Conservation (phyloP, 2,113 vertebrate species). For the Amblyornis subalaris region DNA sequence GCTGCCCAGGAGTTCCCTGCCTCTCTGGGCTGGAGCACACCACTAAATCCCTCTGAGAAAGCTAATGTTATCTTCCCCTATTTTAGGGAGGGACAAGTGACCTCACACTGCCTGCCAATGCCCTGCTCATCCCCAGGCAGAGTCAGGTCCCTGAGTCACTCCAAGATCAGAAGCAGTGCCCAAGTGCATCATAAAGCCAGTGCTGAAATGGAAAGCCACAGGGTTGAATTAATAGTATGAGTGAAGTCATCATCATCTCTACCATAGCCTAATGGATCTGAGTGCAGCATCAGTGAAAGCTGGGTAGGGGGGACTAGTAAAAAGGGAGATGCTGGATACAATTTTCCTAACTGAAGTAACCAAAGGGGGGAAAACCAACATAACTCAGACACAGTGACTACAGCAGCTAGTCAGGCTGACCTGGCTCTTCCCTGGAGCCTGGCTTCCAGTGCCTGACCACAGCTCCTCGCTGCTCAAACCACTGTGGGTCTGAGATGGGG, state of each 20-base stretch:
- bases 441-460: not conserved
- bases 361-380: not conserved
- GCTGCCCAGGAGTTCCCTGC: rapidly evolving
- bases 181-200: rapidly evolving
- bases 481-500: not conserved
- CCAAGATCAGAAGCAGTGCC: not conserved
- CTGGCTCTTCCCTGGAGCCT: not conserved
- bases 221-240: not conserved
- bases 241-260: not conserved
- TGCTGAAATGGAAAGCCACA: not conserved
- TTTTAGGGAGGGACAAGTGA: not conserved
- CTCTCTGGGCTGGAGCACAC: not conserved
- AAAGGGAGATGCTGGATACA: rapidly evolving
- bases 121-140: rapidly evolving
- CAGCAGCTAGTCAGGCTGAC: not conserved
- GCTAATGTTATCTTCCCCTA: rapidly evolving
- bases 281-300: not conserved
- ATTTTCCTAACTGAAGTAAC: not conserved
- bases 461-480: not conserved
- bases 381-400: not conserved
- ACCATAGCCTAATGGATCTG: not conserved
- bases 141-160: not conserved
- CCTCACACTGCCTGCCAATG: not conserved
- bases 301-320: not conserved
- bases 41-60: not conserved